These are phyloP conservation scores for Oligia fasciuncula DNA, from an alignment of 2,888 invertebrate species.

Conservation along the genomic window DNA sequence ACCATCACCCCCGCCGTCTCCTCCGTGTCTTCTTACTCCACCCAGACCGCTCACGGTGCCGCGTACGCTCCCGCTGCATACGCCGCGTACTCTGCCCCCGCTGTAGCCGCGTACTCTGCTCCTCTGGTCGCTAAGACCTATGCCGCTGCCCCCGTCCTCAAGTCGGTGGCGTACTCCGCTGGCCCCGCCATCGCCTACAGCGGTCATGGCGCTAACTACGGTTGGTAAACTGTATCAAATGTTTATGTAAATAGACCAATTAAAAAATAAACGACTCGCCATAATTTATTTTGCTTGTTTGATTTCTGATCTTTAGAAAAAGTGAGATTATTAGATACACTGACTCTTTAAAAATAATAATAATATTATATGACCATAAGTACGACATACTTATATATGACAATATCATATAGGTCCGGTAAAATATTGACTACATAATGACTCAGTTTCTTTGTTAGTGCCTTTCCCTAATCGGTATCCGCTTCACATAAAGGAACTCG, in stretches of 20 bases:
- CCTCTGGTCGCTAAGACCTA: constrained; percentile 71
- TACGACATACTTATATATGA: not conserved
- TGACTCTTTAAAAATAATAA: not conserved
- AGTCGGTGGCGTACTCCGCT: constrained; percentile 89
- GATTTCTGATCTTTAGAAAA: constrained; percentile 30
- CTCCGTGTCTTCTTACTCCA: constrained; percentile 82
- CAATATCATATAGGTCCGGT: not conserved
- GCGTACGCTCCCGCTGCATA: constrained; percentile 80
- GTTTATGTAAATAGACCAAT: constrained; percentile 77
- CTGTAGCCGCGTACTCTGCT: constrained; percentile 78
- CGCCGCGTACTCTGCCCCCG: constrained; percentile 74
- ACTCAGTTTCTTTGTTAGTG: constrained; percentile 7
- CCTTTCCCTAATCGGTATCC: constrained; percentile 27
- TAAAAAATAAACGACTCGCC: constrained; percentile 74
- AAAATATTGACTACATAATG: not conserved
- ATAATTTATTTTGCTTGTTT: constrained; percentile 61
- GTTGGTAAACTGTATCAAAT: constrained; percentile 89
- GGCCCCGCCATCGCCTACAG: constrained; percentile 91
- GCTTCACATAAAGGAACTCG: constrained; percentile 21
- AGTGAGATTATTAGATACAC: not conserved
- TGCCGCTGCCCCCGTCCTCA: constrained; percentile 79
- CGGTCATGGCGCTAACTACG: constrained; percentile 91
- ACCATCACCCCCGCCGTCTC: constrained; percentile 71
- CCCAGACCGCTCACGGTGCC: constrained; percentile 60
- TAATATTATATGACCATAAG: too few species aligned